Conservation (phyloP, 2,888 invertebrate species). For the Leptogaster cylindrica region DNA sequence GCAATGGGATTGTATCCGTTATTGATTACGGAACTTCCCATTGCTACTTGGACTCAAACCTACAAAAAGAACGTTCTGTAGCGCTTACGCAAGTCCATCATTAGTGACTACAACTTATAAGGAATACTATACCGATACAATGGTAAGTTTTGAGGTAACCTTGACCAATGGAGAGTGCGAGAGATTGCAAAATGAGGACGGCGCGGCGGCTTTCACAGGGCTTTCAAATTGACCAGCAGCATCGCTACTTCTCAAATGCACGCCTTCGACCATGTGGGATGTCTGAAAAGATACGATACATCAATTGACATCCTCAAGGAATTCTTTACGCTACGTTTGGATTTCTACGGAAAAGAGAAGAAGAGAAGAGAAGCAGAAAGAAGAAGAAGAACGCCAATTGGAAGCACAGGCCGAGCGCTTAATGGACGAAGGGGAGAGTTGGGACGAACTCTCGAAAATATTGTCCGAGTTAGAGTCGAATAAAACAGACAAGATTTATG, state of each 20-base stretch:
- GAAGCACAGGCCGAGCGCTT: constrained; percentile 88
- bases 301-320: constrained; percentile 81
- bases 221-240: constrained; percentile 87
- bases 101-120: constrained; percentile 78
- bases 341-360: constrained; percentile 85
- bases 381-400: constrained; percentile 85
- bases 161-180: constrained; percentile 76
- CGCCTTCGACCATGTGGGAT: constrained; percentile 71
- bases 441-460: constrained; percentile 88
- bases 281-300: constrained; percentile 73
- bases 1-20: too few species aligned
- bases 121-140: constrained; percentile 96
- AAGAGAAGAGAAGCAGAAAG: too few species aligned
- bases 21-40: constrained; percentile 95
- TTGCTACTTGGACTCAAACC: constrained; percentile 92
- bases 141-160: constrained; percentile 87
- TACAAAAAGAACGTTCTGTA: constrained; percentile 96
- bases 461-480: constrained; percentile 72
- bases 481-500: constrained; percentile 80
- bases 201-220: constrained; percentile 93
- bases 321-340: constrained; percentile 81
- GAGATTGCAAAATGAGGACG: constrained; percentile 74
- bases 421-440: constrained; percentile 90
- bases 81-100: constrained; percentile 73
- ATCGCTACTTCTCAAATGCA: constrained; percentile 86